These are phyloP conservation scores for Entomobrya multifasciata DNA, from an alignment of 2,888 invertebrate species.

Conservation along the genomic window DNA sequence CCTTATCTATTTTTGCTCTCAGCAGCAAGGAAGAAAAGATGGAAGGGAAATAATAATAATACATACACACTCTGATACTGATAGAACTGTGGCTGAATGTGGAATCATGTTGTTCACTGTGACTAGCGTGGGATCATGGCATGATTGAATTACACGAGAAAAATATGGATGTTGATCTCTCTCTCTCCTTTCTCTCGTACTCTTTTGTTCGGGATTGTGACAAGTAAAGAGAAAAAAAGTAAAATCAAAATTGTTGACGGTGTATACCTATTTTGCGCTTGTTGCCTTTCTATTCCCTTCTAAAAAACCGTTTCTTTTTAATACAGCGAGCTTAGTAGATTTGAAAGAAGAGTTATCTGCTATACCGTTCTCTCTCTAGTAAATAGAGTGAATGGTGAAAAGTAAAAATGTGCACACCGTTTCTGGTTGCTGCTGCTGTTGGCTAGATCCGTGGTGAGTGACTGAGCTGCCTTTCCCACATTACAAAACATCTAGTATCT, in stretches of 20 bases:
- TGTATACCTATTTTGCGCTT: not conserved
- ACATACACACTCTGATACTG: no score
- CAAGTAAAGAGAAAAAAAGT: not conserved
- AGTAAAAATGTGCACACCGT: slow-evolving; percentile 24
- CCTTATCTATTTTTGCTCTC: not conserved
- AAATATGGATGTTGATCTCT: slow-evolving; percentile 1
- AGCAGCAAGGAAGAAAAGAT: not conserved
- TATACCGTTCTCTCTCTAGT: not conserved
- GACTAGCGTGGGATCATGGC: not conserved
- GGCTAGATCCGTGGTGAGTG: slow-evolving; percentile 21
- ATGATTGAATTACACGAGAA: slow-evolving; percentile 21
- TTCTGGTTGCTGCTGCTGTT: slow-evolving; percentile 7
- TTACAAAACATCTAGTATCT: not conserved
- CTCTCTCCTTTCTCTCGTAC: not conserved
- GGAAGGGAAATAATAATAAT: not conserved
- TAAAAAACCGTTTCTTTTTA: no score
- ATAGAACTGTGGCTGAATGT: no score
- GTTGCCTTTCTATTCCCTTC: slow-evolving; percentile 7
- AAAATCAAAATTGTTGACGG: slow-evolving; percentile 35
- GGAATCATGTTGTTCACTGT: slow-evolving; percentile 26
- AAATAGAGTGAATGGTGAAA: not conserved
- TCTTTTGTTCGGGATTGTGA: slow-evolving; percentile 2
- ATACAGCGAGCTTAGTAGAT: no score
- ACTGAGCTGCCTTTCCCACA: slow-evolving; percentile 15
- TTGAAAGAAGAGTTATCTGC: no score